phyloP scores from a whole-genome alignment of 64 coral and sea anemone genomes.

The Stichodactyla helianthus region DNA sequence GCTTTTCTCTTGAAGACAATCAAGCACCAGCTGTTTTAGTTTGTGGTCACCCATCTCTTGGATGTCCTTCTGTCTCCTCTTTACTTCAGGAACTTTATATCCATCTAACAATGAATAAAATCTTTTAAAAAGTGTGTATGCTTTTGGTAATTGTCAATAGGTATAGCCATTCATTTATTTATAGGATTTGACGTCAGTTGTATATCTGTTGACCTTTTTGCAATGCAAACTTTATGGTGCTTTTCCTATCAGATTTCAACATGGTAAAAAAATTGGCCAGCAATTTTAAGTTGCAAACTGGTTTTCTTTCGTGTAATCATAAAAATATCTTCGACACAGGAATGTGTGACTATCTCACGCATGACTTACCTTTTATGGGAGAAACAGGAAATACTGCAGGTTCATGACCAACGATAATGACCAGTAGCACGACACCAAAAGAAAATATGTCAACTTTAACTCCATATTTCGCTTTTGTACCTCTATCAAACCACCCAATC shows the following conservation, averaged over 20 bases:
- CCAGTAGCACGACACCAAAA: slow-evolving; percentile 53
- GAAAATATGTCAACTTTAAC: slow-evolving; percentile 61
- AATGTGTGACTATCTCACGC: not conserved
- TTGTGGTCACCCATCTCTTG: slow-evolving; percentile 20
- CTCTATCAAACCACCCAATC: not conserved
- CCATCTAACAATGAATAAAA: slow-evolving; percentile 30
- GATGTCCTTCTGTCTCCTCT: slow-evolving; percentile 18
- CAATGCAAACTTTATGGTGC: too few relatives aligned
- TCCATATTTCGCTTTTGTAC: slow-evolving; percentile 6
- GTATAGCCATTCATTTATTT: not conserved
- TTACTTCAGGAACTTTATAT: slow-evolving; percentile 4
- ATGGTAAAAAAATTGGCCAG: too few relatives aligned
- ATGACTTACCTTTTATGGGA: not conserved
- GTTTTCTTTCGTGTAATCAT: not conserved
- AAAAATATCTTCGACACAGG: not conserved
- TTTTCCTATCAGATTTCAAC: too few relatives aligned
- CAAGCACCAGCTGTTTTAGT: slow-evolving; percentile 9
- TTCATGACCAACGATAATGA: slow-evolving; percentile 30
- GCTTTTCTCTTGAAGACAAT: slow-evolving; percentile 28
- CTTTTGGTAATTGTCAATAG: not conserved
- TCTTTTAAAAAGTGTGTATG: not conserved
- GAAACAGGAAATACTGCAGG: not conserved
- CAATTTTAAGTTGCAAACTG: not conserved
- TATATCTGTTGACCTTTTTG: too few relatives aligned
- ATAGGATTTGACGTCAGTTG: not conserved